phyloP scores from a whole-genome alignment of 2,113 vertebrate genomes.

The Protobothrops flavoviridis region DNA sequence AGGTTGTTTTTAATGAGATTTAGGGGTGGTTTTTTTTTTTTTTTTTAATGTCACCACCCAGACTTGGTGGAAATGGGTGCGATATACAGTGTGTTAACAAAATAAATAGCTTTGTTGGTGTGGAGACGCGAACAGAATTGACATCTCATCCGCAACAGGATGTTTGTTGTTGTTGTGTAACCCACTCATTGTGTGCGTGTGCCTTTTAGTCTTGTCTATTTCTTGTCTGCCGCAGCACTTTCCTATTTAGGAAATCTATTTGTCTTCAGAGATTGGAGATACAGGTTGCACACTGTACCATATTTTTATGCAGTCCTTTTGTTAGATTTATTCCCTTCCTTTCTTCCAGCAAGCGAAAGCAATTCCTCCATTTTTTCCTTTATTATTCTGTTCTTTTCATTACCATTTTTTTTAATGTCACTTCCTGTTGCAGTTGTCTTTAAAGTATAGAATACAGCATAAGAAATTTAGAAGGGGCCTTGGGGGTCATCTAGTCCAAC shows the following conservation, averaged over 20 bases:
- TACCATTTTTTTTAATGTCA: background rate
- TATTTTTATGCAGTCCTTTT: background rate
- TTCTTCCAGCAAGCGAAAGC: background rate
- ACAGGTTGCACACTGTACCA: too few relatives aligned
- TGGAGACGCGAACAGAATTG: background rate
- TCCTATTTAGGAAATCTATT: background rate
- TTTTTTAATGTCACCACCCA: background rate
- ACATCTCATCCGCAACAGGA: background rate
- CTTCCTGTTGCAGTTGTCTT: background rate
- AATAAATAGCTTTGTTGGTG: background rate
- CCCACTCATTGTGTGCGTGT: background rate
- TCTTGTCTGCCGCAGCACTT: background rate
- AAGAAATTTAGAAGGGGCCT: too few relatives aligned
- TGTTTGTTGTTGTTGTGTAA: background rate
- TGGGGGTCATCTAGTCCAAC: too few relatives aligned
- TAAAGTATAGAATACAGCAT: background rate
- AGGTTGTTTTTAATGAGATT: background rate
- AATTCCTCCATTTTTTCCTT: background rate
- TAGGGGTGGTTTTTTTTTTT: background rate
- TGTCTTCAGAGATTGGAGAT: background rate
- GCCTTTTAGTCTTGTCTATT: background rate
- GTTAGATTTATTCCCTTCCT: background rate
- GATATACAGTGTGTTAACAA: background rate
- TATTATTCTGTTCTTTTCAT: background rate
- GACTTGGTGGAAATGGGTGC: background rate